Evolutionary conservation across 2,113 vertebrate species (phyloP).

Genomic region (Pycnonotus jocosus): DNA sequence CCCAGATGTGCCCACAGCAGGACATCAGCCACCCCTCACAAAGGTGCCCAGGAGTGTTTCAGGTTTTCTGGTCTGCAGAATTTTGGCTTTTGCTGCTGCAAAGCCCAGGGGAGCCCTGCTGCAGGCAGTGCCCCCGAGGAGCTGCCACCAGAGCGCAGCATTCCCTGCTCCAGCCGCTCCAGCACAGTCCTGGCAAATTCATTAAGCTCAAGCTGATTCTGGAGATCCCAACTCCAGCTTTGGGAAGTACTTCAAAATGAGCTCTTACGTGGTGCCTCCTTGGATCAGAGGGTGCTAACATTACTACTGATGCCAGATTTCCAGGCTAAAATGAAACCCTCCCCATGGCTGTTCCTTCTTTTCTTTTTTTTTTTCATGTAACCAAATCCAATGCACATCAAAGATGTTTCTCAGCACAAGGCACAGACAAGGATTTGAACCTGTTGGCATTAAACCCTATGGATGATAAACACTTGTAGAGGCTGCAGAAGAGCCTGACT

Average conservation of each 20-base stretch:
- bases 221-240: conserved; percentile 41
- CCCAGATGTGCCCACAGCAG: background rate
- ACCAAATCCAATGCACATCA: background rate
- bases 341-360: background rate
- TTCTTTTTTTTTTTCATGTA: background rate
- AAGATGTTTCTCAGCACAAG: background rate
- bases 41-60: background rate
- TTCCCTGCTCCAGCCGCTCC: background rate
- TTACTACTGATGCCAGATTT: conserved; percentile 53
- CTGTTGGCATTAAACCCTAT: background rate
- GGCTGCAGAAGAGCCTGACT: background rate
- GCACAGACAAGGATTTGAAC: background rate
- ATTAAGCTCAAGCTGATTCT: conserved; percentile 43
- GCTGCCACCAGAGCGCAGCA: conserved; percentile 44
- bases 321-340: conserved; percentile 45
- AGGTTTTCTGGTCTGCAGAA: background rate
- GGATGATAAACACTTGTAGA: background rate
- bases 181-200: conserved; percentile 51
- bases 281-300: conserved; percentile 58
- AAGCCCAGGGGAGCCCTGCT: background rate
- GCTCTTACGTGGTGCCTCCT: conserved; percentile 56
- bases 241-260: conserved; percentile 55
- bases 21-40: background rate
- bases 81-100: background rate
- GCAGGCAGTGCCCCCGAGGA: background rate